Conservation (phyloP, 2,113 vertebrate species). For the Potamarius usumacintae region DNA sequence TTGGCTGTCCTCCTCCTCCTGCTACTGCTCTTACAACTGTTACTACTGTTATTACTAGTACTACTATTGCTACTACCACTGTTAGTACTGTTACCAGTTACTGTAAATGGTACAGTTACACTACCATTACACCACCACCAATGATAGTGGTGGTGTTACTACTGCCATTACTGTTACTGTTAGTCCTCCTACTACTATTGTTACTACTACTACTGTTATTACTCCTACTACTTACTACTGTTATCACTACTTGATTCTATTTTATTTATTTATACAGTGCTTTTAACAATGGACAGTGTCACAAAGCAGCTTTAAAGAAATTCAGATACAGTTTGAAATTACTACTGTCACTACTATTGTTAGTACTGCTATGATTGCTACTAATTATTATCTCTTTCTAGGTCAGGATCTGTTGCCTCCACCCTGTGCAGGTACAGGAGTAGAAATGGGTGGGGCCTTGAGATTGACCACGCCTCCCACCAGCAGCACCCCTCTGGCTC, state of each 20-base stretch:
- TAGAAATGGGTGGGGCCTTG: constrained; percentile 77
- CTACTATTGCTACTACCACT: background rate
- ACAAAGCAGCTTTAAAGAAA: background rate
- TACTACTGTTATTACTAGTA: background rate
- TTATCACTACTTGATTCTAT: background rate
- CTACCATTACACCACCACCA: no score
- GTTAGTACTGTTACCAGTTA: background rate
- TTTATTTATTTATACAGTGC: background rate
- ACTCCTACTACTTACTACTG: background rate
- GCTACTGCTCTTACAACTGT: background rate
- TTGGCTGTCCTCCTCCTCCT: background rate
- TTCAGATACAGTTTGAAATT: background rate
- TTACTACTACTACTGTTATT: background rate
- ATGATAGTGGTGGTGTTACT: background rate
- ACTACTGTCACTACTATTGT: background rate
- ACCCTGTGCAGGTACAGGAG: constrained; percentile 68
- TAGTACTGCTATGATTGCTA: no score
- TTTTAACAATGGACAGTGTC: background rate
- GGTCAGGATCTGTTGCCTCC: constrained; percentile 84
- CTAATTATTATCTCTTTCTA: constrained; percentile 44
- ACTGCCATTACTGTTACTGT: background rate
- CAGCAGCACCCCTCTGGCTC: constrained; percentile 73
- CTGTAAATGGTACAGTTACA: no score
- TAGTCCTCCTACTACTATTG: background rate
- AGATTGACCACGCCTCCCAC: constrained; percentile 73